Evolutionary conservation across 2,113 vertebrate genomes (phyloP).

Genomic region (human (Homo sapiens)): GRCh38 chr12:4642501-4643000

Average conservation of each 20-base stretch:
- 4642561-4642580: not conserved
- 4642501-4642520: not conserved
- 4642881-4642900: slow-evolving; percentile 10
- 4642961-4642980: not conserved
- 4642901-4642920: slow-evolving; percentile 33
- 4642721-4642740: not conserved
- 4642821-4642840: not conserved
- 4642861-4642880: not conserved
- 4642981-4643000: not conserved
- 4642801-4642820: slow-evolving; percentile 4
- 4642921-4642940: not conserved
- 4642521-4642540: not conserved
- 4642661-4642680: not conserved
- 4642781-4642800: not conserved
- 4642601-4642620: not conserved
- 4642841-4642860: slow-evolving; percentile 22
- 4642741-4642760: not conserved
- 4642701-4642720: not conserved
- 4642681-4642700: not conserved
- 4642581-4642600: not conserved
- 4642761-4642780: not conserved
- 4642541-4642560: not conserved
- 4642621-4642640: not conserved
- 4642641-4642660: not conserved
- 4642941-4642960: not conserved